Evolutionary conservation across 1,140 invertebrate genomes (phyloP).

Genomic region (Ruditapes philippinarum): DNA sequence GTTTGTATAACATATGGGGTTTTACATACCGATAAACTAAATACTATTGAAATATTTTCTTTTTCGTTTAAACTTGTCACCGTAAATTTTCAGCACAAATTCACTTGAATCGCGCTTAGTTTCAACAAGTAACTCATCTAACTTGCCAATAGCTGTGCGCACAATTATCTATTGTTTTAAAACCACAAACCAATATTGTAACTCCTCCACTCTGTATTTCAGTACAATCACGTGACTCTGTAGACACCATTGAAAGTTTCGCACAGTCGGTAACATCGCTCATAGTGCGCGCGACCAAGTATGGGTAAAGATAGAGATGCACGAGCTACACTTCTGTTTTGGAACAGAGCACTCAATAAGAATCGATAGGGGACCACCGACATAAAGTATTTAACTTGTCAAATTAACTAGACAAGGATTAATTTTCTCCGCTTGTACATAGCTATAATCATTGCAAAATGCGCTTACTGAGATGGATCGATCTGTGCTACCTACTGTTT

Average conservation of each 20-base stretch:
- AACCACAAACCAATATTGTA: conserved; percentile 16
- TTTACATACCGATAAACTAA: no score
- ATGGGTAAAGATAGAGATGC: conserved; percentile 19
- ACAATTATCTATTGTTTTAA: background rate
- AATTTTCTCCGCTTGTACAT: conserved; percentile 32
- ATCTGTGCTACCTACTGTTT: conserved; percentile 24
- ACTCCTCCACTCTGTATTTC: conserved; percentile 1
- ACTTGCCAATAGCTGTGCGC: background rate
- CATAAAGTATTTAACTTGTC: conserved; percentile 51
- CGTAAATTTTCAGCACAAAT: no score
- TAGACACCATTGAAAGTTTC: conserved; percentile 8
- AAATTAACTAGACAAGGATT: conserved; percentile 27
- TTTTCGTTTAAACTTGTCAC: no score
- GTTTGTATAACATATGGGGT: no score
- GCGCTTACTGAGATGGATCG: background rate
- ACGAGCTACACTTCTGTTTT: background rate
- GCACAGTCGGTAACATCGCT: background rate
- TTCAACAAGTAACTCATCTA: background rate
- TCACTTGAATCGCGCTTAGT: no score
- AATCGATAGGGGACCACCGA: conserved; percentile 30
- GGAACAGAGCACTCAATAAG: background rate
- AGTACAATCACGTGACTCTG: background rate
- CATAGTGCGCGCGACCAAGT: conserved; percentile 4
- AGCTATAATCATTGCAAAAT: conserved; percentile 36
- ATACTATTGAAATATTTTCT: no score